A percentile compares a stretch with the other conserved stretches of the same genome.
These are phyloP conservation scores for Trachelus iudaicus DNA, from an alignment of 2,888 invertebrate species.

Conservation along the genomic window DNA sequence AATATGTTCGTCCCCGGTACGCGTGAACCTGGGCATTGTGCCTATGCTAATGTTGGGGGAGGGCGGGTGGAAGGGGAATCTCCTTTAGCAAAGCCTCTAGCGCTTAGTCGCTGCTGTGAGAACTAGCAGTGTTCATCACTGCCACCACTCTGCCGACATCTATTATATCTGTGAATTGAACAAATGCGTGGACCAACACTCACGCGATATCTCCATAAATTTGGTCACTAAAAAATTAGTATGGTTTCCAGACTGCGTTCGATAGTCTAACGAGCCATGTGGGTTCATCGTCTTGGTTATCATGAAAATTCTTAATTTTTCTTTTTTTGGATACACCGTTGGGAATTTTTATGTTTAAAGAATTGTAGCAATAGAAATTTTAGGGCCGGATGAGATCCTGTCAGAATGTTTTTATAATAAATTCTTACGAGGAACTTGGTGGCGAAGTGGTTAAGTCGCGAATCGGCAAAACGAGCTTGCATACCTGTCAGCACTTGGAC, in stretches of 20 bases:
- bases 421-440: conserved; percentile 1
- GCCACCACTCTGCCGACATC: neutral
- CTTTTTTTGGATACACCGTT: neutral
- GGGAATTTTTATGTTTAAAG: neutral
- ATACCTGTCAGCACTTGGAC: conserved; percentile 30
- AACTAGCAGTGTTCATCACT: neutral
- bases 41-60: conserved; percentile 21
- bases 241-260: neutral
- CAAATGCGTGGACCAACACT: conserved; percentile 12
- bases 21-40: conserved; percentile 18
- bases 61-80: neutral
- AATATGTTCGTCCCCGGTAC: conserved; percentile 16
- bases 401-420: neutral
- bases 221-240: conserved; percentile 9
- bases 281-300: neutral
- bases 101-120: neutral
- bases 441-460: conserved; percentile 25
- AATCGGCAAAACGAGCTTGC: conserved; percentile 24
- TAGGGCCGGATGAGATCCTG: neutral
- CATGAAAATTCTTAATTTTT: neutral
- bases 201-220: conserved; percentile 28
- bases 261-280: neutral
- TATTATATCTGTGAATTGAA: neutral
- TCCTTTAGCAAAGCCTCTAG: neutral
- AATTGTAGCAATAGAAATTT: neutral